These are phyloP conservation scores for Taurulus bubalis DNA, from an alignment of 2,113 vertebrate genomes.

Conservation along the genomic window DNA sequence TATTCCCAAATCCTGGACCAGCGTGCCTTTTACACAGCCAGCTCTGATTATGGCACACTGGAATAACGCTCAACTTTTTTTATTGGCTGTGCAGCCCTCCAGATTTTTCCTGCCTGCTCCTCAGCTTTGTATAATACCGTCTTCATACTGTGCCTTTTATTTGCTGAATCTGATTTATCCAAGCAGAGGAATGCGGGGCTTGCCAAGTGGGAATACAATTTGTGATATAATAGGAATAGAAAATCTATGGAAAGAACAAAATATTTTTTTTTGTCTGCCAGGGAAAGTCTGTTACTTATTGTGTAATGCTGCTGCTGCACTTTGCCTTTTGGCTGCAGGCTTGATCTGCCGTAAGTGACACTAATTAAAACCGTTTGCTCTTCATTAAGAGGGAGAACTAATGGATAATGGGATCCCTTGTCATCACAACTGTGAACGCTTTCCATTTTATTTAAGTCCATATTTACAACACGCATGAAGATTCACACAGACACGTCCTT, in stretches of 20 bases:
- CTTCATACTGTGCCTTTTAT: conserved; percentile 32
- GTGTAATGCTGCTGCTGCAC: conserved; percentile 18
- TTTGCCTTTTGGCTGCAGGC: conserved; percentile 37
- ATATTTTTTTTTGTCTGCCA: conserved; percentile 13
- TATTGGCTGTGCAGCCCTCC: conserved; percentile 44
- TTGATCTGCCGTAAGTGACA: too few relatives aligned
- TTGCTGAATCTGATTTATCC: conserved; percentile 42
- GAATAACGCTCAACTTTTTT: conserved; percentile 48
- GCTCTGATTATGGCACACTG: conserved; percentile 40
- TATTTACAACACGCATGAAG: neutral
- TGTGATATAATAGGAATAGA: conserved; percentile 31
- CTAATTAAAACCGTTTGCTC: conserved; percentile 55
- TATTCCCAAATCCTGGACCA: conserved; percentile 46
- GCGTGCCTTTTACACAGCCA: conserved; percentile 32
- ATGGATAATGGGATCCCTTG: conserved; percentile 29
- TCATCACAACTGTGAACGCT: conserved; percentile 28
- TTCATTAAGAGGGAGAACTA: conserved; percentile 25
- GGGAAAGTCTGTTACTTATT: conserved; percentile 30
- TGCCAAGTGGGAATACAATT: conserved; percentile 39
- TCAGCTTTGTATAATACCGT: conserved; percentile 38
- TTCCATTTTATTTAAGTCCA: neutral
- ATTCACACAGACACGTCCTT: conserved; percentile 26
- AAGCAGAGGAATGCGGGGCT: conserved; percentile 6
- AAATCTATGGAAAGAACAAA: conserved; percentile 41
- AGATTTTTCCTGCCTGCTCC: conserved; percentile 39